Base-by-base conservation (phyloP, 1,140 invertebrate genomes). In the Sminthurinus signatus region DNA sequence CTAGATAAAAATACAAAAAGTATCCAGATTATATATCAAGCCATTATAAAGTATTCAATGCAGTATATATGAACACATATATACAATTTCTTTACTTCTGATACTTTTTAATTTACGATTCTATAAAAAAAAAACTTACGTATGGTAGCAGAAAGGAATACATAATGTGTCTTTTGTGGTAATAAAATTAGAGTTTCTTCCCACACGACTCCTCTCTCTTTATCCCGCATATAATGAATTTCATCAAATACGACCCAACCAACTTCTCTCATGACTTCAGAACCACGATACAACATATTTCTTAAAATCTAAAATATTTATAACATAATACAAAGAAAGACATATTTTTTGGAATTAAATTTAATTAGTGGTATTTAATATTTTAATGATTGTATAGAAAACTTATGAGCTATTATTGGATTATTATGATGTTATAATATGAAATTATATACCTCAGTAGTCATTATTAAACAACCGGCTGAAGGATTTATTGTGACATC, bases 211-310 rank as follows among this genome's bases (percentile, higher is more conserved):
- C 97, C 97, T 78, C 97, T 82, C 77, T 98, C 95, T 80, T 97
- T 98, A 74, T 99, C 95, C 75, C 97, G 81, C 96, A 99, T 99
- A 76, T 99, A 99, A 80, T 99, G 97, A 75, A 99, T 99, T 81
- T 99, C 97, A 78, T 99, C 97, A 81, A 99, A 99, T 56, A 99
- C 83, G 12, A 99, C 96, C 97, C 96, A 99, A 51, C 94, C 96
- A 3, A 99, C 94, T 84, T 99, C 97, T 70, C 95, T 81, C 87
- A 97, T 98, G 12, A 95, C 79, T 80, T 99, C 96, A 42, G 94
- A 98, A 60, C 97, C 97, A 76, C 96, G 82, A 74, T 99, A 99
- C 23, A 99, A 80, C 97, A 99, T 99, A 74, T 94, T 96, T 69
- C 97, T 80, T 58, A 99, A 80, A 85, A 99, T 99, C 86, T 87